A percentile compares a stretch with the other conserved stretches of the same genome.
Evolutionary conservation across 1,140 invertebrate species (phyloP).

Genomic region (Chlorops oryzae): DNA sequence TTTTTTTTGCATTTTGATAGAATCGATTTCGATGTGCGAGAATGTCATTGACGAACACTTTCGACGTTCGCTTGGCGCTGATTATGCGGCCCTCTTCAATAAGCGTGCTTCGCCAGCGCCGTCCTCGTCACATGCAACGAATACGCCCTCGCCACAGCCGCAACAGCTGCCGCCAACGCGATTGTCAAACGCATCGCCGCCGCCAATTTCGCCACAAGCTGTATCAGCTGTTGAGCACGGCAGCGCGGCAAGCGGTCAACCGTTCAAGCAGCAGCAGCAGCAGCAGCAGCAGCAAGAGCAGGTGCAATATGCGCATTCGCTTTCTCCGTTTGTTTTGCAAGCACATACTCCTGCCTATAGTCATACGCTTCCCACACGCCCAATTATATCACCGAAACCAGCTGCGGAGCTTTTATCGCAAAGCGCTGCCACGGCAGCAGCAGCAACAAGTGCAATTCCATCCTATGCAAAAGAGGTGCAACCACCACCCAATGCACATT

Average conservation of each 20-base stretch:
- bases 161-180: conserved; percentile 12
- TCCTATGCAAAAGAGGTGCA: no score
- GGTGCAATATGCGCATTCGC: no score
- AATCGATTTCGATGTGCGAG: conserved; percentile 67
- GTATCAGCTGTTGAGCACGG: conserved; percentile 9
- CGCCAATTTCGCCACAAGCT: conserved; percentile 20
- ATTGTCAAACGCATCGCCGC: conserved; percentile 9
- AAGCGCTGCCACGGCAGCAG: no score
- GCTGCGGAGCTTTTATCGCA: no score
- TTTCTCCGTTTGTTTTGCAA: no score
- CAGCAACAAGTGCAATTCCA: no score
- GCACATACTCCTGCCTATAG: no score
- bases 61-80: conserved; percentile 80
- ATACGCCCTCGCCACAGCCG: conserved; percentile 42
- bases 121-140: no score
- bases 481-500: no score
- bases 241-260: conserved; percentile 14
- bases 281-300: no score
- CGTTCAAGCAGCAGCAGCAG: conserved; percentile 8
- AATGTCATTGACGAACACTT: conserved; percentile 95
- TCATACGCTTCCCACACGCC: no score
- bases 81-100: conserved; percentile 74
- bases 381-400: no score
- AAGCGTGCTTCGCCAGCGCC: conserved; percentile 54
- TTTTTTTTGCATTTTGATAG: conserved; percentile 41